Evolutionary conservation across 2,797 vertebrate genomes (phyloP).

Genomic region (Takifugu ocellatus): DNA sequence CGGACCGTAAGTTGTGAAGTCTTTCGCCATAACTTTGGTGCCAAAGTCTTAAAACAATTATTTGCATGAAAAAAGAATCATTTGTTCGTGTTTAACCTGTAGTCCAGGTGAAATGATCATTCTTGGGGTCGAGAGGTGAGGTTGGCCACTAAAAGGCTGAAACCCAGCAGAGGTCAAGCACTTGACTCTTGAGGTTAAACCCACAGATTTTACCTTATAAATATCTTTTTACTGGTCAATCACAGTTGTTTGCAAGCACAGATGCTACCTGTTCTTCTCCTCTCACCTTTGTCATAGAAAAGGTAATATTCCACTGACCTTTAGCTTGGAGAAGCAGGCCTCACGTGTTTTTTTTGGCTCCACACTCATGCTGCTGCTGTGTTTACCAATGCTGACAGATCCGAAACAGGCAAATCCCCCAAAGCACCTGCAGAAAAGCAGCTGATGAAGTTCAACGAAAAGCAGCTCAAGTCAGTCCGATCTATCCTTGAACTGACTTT

Average conservation of each 20-base stretch:
- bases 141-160: too few species aligned
- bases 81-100: slow-evolving; percentile 18
- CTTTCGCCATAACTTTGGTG: slow-evolving; percentile 3
- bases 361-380: slow-evolving; percentile 71
- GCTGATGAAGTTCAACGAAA: too few species aligned
- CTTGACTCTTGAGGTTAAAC: too few species aligned
- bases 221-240: too few species aligned
- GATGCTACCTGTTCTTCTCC: background rate
- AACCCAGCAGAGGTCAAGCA: too few species aligned
- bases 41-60: slow-evolving; percentile 15
- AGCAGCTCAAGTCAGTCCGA: background rate
- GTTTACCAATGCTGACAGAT: slow-evolving; percentile 2
- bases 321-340: slow-evolving; percentile 71
- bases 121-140: background rate
- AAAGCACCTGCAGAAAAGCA: slow-evolving; percentile 27
- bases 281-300: background rate
- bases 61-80: background rate
- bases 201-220: too few species aligned
- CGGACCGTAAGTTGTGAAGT: too few species aligned
- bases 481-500: too few species aligned
- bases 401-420: background rate
- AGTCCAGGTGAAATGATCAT: background rate
- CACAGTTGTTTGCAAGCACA: too few species aligned
- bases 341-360: slow-evolving; percentile 60
- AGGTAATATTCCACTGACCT: slow-evolving; percentile 56